Evolutionary conservation across 2,113 vertebrate genomes (phyloP).

Genomic region (Asarcornis scutulata): DNA sequence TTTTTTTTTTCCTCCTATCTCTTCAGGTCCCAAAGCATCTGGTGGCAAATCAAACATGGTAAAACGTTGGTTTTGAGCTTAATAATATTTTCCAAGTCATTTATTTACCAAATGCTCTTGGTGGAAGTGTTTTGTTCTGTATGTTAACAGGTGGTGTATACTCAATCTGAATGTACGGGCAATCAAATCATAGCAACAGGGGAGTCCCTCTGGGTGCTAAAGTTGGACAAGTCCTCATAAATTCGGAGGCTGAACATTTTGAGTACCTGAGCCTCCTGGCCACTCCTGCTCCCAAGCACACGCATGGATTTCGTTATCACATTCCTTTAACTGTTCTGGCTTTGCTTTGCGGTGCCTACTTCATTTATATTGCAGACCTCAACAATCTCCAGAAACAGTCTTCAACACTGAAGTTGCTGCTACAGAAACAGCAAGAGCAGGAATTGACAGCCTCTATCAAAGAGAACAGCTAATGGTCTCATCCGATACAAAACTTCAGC

Average conservation of each 20-base stretch:
- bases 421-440: background rate
- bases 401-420: background rate
- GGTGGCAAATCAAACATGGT: slow-evolving; percentile 47
- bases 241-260: background rate
- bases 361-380: background rate
- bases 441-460: background rate
- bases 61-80: slow-evolving; percentile 38
- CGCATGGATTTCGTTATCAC: background rate
- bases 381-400: background rate
- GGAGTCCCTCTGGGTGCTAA: background rate
- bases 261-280: background rate
- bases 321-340: background rate
- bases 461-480: background rate
- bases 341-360: background rate
- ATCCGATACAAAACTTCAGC: background rate
- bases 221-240: background rate
- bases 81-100: slow-evolving; percentile 63
- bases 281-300: background rate
- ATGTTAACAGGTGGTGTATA: slow-evolving; percentile 13
- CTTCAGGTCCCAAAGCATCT: slow-evolving; percentile 49
- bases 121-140: slow-evolving; percentile 41
- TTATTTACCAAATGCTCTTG: slow-evolving; percentile 62
- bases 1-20: background rate
- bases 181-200: background rate
- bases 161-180: slow-evolving; percentile 9